phyloP scores from a whole-genome alignment of 2,113 vertebrate species.

The Xyliphius kryptos region DNA sequence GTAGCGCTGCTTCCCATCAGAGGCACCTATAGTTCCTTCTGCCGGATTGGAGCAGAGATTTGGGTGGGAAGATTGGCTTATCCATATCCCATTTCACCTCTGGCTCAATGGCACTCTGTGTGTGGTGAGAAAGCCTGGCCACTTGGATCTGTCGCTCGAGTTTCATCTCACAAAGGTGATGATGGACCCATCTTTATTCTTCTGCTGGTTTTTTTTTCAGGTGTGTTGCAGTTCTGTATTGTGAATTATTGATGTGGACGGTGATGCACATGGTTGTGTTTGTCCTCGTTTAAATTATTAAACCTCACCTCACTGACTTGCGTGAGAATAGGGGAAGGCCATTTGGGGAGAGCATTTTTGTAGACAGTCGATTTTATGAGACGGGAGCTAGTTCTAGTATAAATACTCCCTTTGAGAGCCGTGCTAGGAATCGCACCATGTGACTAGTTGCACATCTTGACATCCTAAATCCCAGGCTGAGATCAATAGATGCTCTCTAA shows the following conservation, averaged over 20 bases:
- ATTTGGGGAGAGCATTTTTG: conserved; percentile 6
- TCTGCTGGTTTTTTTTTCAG: no score
- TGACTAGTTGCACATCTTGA: conserved; percentile 21
- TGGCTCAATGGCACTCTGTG: conserved; percentile 33
- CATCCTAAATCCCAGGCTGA: conserved; percentile 20
- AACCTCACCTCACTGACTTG: no score
- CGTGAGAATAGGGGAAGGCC: not conserved
- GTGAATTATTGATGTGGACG: no score
- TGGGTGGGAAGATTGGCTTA: conserved; percentile 22
- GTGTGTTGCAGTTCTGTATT: no score
- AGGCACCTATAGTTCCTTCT: conserved; percentile 33
- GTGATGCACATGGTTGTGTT: no score
- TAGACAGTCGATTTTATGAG: not conserved
- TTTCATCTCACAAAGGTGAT: no score
- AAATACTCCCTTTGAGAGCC: conserved; percentile 13
- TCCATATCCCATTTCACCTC: conserved; percentile 29
- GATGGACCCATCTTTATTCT: no score
- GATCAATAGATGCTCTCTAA: conserved; percentile 56
- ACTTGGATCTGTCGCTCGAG: no score
- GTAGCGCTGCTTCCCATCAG: conserved; percentile 50
- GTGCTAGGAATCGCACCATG: conserved; percentile 14
- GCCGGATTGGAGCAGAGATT: conserved; percentile 24
- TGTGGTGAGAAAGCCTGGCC: no score
- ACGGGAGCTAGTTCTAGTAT: not conserved
- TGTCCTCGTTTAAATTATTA: no score